phyloP scores from a whole-genome alignment of 2,113 vertebrate genomes.

The Sylvia atricapilla region DNA sequence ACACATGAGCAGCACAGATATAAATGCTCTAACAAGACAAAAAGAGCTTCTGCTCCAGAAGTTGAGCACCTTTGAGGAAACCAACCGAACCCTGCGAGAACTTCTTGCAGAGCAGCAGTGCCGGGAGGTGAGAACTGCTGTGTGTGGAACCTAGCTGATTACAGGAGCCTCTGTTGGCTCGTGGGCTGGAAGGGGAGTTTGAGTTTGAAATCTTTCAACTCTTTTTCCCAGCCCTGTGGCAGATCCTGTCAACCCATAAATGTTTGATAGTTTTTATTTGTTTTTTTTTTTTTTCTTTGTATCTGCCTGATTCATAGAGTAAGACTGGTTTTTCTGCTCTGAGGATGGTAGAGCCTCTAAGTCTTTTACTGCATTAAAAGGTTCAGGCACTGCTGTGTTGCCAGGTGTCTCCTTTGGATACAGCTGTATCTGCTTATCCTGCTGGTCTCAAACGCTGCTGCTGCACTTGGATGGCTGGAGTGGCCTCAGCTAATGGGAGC shows the following conservation, averaged over 20 bases:
- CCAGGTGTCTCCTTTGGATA: neutral
- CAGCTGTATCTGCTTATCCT: neutral
- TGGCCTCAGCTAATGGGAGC: neutral
- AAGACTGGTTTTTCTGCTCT: neutral
- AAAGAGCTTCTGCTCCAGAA: slow-evolving; percentile 90
- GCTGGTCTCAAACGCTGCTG: neutral
- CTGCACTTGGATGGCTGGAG: neutral
- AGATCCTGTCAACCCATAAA: neutral
- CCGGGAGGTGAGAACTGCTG: slow-evolving; percentile 75
- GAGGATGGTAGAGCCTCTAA: neutral
- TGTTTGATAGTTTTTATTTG: neutral
- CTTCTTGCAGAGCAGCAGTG: slow-evolving; percentile 84
- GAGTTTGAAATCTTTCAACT: neutral
- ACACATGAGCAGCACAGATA: slow-evolving; percentile 78
- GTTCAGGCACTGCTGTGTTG: neutral
- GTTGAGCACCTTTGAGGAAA: slow-evolving; percentile 86
- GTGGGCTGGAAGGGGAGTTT: neutral
- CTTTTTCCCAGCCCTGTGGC: neutral
- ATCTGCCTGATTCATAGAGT: neutral
- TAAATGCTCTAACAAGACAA: slow-evolving; percentile 78
- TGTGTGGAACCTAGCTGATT: neutral
- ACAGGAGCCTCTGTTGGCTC: neutral
- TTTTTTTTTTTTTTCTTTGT: neutral
- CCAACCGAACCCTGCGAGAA: slow-evolving; percentile 83
- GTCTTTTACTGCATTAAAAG: neutral